Percentiles rank a stretch among this genome's conserved stretches.
Evolutionary conservation across 2,113 vertebrate genomes (phyloP).

Genomic region (Elachura formosa): DNA sequence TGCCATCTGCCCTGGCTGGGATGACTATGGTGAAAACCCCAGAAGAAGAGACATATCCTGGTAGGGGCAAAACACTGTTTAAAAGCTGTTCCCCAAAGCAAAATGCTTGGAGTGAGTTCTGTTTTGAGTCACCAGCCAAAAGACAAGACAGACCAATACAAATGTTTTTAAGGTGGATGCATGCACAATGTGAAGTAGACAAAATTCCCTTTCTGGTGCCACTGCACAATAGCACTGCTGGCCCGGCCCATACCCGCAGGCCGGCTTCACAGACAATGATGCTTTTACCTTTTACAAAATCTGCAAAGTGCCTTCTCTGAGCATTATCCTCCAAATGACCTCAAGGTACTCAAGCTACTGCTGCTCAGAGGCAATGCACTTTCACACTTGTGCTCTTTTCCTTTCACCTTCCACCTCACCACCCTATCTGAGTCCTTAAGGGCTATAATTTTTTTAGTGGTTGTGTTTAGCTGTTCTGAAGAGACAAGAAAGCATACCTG

Average conservation of each 20-base stretch:
- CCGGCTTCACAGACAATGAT: background rate
- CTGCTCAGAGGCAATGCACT: background rate
- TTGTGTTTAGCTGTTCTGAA: constrained; percentile 19
- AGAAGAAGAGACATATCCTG: background rate
- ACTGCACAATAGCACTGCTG: background rate
- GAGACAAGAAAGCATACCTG: background rate
- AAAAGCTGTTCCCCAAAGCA: background rate
- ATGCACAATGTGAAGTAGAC: accelerated
- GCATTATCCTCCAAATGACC: background rate
- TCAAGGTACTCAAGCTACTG: background rate
- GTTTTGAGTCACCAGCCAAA: background rate
- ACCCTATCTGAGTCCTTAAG: background rate
- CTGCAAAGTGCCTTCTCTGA: background rate
- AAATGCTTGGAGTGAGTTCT: background rate
- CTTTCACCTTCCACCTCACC: background rate
- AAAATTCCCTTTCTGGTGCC: background rate
- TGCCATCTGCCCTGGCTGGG: background rate
- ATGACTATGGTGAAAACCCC: background rate
- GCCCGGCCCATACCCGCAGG: accelerated
- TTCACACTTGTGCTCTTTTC: background rate
- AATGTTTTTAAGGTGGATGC: background rate
- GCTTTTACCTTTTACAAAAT: background rate
- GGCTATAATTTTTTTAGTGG: background rate
- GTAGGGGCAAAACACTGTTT: background rate
- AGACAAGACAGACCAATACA: background rate